A percentile compares a stretch with the other conserved stretches of the same genome.
Evolutionary conservation across 2,113 vertebrate genomes (phyloP).

Genomic region (Campylomormyrus numenius): DNA sequence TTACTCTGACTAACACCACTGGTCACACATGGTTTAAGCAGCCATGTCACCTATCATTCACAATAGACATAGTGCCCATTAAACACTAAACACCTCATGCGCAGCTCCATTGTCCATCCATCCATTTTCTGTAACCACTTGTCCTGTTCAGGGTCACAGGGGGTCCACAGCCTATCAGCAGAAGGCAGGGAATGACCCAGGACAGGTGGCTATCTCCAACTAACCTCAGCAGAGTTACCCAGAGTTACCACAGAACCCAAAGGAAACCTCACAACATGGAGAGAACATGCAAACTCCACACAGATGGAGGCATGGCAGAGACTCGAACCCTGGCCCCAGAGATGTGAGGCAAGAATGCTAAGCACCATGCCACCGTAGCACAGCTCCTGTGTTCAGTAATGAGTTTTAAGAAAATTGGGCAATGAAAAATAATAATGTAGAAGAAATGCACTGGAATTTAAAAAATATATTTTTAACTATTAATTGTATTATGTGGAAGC

Average conservation of each 20-base stretch:
- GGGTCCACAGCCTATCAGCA: neutral
- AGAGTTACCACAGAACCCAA: neutral
- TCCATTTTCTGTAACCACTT: neutral
- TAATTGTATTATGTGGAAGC: neutral
- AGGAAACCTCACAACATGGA: neutral
- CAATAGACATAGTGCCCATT: neutral
- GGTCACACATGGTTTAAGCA: neutral
- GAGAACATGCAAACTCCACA: neutral
- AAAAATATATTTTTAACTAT: neutral
- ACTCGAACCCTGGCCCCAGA: neutral
- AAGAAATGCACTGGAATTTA: neutral
- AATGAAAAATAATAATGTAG: no score
- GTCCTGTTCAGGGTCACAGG: neutral
- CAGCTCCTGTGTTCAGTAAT: neutral
- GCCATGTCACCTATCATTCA: neutral
- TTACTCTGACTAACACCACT: neutral
- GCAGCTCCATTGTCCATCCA: neutral
- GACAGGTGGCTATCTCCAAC: neutral
- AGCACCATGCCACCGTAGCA: neutral
- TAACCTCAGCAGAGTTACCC: neutral
- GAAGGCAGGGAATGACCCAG: neutral
- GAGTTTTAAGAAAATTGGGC: neutral
- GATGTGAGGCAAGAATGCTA: neutral
- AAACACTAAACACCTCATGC: neutral
- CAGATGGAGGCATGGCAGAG: neutral